Conservation (phyloP, 2,888 invertebrate species). For the Spisula subtruncata region DNA sequence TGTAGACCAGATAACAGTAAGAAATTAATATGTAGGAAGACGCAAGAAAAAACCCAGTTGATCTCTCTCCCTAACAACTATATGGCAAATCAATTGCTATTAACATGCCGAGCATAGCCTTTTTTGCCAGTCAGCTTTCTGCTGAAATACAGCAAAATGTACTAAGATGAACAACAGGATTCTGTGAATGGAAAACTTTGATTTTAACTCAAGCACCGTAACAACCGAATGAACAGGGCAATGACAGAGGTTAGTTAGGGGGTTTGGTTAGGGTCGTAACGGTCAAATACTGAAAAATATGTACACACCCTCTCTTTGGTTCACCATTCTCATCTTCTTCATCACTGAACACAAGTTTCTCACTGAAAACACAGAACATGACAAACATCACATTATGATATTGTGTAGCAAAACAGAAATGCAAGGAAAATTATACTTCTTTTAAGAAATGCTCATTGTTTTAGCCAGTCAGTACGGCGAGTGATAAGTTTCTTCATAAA, state of each 20-base stretch:
- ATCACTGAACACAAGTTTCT: slow-evolving; percentile 97
- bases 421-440: not conserved
- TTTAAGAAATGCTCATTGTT: no score
- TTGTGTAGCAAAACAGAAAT: not conserved
- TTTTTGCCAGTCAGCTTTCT: no score
- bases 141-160: no score
- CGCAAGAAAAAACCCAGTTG: no score
- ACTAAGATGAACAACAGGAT: not conserved
- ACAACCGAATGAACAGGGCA: not conserved
- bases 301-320: slow-evolving; percentile 41
- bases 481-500: no score
- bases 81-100: no score
- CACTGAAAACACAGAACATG: slow-evolving; percentile 89
- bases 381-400: no score
- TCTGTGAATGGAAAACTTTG: not conserved
- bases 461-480: not conserved
- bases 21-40: not conserved
- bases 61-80: no score
- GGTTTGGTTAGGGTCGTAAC: no score
- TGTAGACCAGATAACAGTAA: not conserved
- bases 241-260: no score
- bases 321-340: slow-evolving; percentile 91
- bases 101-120: no score
- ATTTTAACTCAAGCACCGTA: not conserved
- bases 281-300: not conserved